These are phyloP conservation scores for Orientallactaga sibirica DNA, from an alignment of 2,797 vertebrate genomes.

Conservation along the genomic window DNA sequence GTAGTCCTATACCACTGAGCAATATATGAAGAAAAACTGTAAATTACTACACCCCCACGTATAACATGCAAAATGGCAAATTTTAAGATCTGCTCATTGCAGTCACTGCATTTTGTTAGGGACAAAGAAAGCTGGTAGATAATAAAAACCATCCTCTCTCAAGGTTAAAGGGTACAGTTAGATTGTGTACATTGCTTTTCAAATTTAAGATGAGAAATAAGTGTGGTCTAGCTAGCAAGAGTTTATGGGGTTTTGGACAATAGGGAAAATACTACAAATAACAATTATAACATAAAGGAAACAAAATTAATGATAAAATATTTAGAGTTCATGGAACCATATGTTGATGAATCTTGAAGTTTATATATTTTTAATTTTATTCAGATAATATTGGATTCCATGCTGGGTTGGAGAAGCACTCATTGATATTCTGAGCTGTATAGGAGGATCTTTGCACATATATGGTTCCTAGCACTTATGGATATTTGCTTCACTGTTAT, in stretches of 20 bases:
- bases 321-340: not conserved
- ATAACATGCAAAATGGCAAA: slow-evolving; percentile 23
- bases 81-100: slow-evolving; percentile 41
- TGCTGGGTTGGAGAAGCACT: not conserved
- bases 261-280: not conserved
- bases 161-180: not conserved
- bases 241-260: not conserved
- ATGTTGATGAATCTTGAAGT: slow-evolving; percentile 1
- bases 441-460: not conserved
- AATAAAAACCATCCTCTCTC: not conserved
- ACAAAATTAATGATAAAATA: slow-evolving; percentile 16
- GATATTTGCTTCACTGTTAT: slow-evolving; percentile 26
- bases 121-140: not conserved
- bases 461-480: not conserved
- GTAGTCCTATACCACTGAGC: not conserved
- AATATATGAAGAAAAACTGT: not conserved
- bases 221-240: not conserved
- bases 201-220: not conserved
- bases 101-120: not conserved
- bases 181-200: slow-evolving; percentile 23
- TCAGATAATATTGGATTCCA: not conserved
- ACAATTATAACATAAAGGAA: not conserved
- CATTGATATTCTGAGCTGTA: not conserved
- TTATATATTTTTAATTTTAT: not conserved
- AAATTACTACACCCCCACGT: not conserved